phyloP scores from a whole-genome alignment of 2,888 invertebrate genomes.

The Buathra laborator region DNA sequence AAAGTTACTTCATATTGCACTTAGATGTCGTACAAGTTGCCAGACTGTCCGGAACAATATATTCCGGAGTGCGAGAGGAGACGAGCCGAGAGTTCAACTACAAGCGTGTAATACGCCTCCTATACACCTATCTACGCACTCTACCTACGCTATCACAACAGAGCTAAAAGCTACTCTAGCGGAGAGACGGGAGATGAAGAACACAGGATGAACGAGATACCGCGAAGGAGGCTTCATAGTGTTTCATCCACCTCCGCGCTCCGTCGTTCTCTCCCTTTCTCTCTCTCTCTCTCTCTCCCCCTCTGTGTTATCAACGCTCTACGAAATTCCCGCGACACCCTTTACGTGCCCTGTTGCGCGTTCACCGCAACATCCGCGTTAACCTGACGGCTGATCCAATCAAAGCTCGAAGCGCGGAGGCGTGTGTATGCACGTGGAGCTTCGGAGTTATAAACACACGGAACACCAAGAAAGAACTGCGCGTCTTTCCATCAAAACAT shows the following conservation, averaged over 20 bases:
- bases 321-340: constrained; percentile 66
- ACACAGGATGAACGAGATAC: constrained; percentile 13
- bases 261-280: background rate
- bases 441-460: background rate
- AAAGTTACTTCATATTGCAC: constrained; percentile 4
- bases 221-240: background rate
- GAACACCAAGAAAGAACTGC: background rate
- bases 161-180: constrained; percentile 5
- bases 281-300: background rate
- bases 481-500: constrained; percentile 11
- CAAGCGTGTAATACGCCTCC: background rate
- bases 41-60: constrained; percentile 30
- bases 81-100: constrained; percentile 17
- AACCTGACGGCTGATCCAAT: constrained; percentile 71
- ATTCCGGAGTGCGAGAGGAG: constrained; percentile 26
- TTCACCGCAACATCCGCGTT: constrained; percentile 67
- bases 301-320: constrained; percentile 39
- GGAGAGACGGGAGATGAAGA: constrained; percentile 7
- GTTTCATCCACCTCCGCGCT: too few species aligned
- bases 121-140: constrained; percentile 8
- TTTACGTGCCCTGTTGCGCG: constrained; percentile 68
- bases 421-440: constrained; percentile 9
- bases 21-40: constrained; percentile 12
- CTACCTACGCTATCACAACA: background rate
- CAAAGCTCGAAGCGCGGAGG: constrained; percentile 46